These are phyloP conservation scores for Eulithis testata DNA, from an alignment of 2,888 invertebrate genomes.

Conservation along the genomic window DNA sequence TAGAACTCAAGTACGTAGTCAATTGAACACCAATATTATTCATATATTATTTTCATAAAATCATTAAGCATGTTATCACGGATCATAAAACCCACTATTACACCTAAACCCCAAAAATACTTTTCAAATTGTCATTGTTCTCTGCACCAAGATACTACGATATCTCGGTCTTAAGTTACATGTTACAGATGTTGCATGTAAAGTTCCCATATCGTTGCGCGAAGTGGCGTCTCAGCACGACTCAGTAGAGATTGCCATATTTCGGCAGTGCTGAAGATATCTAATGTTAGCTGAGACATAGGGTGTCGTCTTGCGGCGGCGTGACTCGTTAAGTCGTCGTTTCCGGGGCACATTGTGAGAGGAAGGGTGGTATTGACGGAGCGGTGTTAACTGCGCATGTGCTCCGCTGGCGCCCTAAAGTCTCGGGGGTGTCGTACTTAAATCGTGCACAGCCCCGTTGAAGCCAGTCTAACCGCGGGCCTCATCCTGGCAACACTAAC, in stretches of 20 bases:
- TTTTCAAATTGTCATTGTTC: background rate
- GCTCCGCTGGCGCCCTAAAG: slow-evolving; percentile 76
- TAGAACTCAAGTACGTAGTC: too few relatives aligned
- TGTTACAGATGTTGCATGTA: background rate
- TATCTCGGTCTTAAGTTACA: background rate
- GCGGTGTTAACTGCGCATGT: slow-evolving; percentile 75
- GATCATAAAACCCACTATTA: too few relatives aligned
- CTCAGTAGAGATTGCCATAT: slow-evolving; percentile 21
- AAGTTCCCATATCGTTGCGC: background rate
- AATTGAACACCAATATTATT: too few relatives aligned
- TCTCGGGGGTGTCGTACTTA: slow-evolving; percentile 77
- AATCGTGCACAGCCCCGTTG: slow-evolving; percentile 65
- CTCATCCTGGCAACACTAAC: slow-evolving; percentile 60
- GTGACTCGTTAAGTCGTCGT: slow-evolving; percentile 77
- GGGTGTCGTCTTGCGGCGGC: slow-evolving; percentile 75
- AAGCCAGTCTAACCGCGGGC: slow-evolving; percentile 70
- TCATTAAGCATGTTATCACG: too few relatives aligned
- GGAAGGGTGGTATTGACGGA: slow-evolving; percentile 78
- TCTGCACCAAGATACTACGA: background rate
- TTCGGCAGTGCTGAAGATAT: slow-evolving; percentile 42
- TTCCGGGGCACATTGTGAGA: slow-evolving; percentile 79
- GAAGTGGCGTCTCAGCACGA: background rate
- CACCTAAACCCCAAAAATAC: too few relatives aligned
- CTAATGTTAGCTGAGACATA: slow-evolving; percentile 49
- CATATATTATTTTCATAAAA: too few relatives aligned